A percentile compares a stretch with the other conserved stretches of the same genome.
These are phyloP conservation scores for Danaus melanippus DNA, from an alignment of 1,140 invertebrate species.

Conservation along the genomic window DNA sequence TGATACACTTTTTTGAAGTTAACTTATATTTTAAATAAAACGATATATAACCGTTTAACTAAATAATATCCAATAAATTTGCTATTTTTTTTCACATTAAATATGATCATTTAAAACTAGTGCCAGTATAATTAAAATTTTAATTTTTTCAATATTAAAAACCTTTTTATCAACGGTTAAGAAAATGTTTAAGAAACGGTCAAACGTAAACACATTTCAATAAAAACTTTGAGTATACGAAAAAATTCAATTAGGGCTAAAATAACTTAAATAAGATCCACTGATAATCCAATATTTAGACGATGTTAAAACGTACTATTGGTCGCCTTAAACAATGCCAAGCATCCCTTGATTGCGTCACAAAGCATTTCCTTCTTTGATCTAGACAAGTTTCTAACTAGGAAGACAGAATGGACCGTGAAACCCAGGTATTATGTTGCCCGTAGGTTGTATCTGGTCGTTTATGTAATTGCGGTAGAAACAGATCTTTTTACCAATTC, in stretches of 20 bases:
- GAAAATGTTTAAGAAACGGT: too few species aligned
- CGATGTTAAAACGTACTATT: too few species aligned
- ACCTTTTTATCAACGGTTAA: too few species aligned
- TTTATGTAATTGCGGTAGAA: conserved; percentile 26
- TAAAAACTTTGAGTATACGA: too few species aligned
- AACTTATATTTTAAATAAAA: conserved; percentile 13
- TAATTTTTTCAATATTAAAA: too few species aligned
- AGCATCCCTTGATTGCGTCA: conserved; percentile 27
- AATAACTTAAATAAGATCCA: too few species aligned
- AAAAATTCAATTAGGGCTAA: too few species aligned
- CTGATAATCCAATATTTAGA: too few species aligned
- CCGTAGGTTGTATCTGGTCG: conserved; percentile 15
- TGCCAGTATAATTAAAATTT: too few species aligned
- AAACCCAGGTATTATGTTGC: conserved; percentile 25
- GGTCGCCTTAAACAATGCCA: conserved; percentile 4
- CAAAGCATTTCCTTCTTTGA: conserved; percentile 31
- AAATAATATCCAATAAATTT: background rate
- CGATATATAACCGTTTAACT: conserved; percentile 5
- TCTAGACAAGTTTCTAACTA: conserved; percentile 28
- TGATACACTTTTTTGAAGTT: conserved; percentile 62
- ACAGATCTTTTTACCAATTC: conserved; percentile 19
- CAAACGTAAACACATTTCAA: too few species aligned
- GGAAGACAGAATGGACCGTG: conserved; percentile 32
- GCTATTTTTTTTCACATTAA: too few species aligned
- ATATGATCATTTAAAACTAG: too few species aligned